Percentiles rank a stretch among this genome's conserved stretches.
phyloP scores from a whole-genome alignment of 2,888 invertebrate genomes.

The Leucoptera coffeella region DNA sequence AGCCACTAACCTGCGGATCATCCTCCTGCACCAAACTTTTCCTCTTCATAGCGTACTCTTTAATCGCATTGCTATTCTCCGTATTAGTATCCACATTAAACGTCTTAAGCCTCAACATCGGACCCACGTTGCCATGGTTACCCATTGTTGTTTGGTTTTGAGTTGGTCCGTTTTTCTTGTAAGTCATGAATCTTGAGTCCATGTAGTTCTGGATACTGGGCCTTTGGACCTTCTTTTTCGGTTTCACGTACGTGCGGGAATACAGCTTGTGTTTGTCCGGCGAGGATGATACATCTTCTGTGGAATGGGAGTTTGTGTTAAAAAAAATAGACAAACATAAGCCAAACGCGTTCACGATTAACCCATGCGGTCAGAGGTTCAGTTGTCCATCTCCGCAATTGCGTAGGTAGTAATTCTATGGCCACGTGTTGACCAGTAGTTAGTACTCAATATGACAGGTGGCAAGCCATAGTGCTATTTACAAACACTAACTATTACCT shows the following conservation, averaged over 20 bases:
- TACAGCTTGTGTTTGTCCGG: conserved; percentile 54
- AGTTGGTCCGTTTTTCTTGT: too few relatives aligned
- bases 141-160: conserved; percentile 15
- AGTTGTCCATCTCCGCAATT: too few relatives aligned
- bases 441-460: too few relatives aligned
- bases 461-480: too few relatives aligned
- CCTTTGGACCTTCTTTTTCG: conserved; percentile 54
- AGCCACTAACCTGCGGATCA: conserved; percentile 10
- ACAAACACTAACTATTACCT: too few relatives aligned
- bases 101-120: conserved; percentile 35
- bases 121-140: conserved; percentile 20
- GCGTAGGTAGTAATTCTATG: too few relatives aligned
- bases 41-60: conserved; percentile 33
- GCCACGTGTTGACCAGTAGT: too few relatives aligned
- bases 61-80: conserved; percentile 25
- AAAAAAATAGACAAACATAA: too few relatives aligned
- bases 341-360: too few relatives aligned
- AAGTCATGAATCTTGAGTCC: conserved; percentile 14
- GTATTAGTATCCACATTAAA: conserved; percentile 37
- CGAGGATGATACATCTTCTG: too few relatives aligned
- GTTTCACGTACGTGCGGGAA: conserved; percentile 63
- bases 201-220: conserved; percentile 55
- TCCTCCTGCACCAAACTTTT: conserved; percentile 32
- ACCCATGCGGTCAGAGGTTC: too few relatives aligned
- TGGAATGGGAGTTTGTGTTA: too few relatives aligned